These are phyloP conservation scores for Crossaster papposus DNA, from an alignment of 53 echinoderm and acorn worm species.

Conservation along the genomic window DNA sequence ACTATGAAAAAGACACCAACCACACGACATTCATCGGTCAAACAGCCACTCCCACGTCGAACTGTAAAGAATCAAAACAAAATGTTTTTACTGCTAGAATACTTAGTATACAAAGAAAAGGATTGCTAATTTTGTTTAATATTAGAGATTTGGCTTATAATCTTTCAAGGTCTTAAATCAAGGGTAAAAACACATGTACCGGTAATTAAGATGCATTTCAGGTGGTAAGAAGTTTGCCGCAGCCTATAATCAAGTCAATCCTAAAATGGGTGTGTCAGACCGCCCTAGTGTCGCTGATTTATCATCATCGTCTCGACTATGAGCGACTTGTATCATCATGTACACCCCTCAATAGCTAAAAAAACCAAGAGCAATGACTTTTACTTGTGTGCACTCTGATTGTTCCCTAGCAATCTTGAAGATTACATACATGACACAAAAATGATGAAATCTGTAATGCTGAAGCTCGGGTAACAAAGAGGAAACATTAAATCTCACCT, in stretches of 20 bases:
- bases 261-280: slow-evolving; percentile 58
- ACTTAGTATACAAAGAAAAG: background rate
- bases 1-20: too few species aligned
- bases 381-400: background rate
- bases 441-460: too few species aligned
- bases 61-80: background rate
- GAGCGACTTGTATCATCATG: slow-evolving; percentile 51
- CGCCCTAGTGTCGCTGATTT: slow-evolving; percentile 61
- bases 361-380: too few species aligned
- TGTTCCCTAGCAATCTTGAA: background rate
- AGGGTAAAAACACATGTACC: too few species aligned
- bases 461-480: background rate
- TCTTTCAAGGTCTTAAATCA: background rate
- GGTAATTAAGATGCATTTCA: too few species aligned
- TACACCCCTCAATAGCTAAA: slow-evolving; percentile 4
- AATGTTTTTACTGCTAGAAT: background rate
- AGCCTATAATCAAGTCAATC: too few species aligned
- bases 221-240: too few species aligned
- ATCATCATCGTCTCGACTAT: slow-evolving; percentile 40
- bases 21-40: background rate
- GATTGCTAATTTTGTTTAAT: too few species aligned
- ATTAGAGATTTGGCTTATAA: too few species aligned
- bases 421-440: background rate
- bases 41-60: too few species aligned
- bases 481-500: background rate